Evolutionary conservation across 2,888 invertebrate species (phyloP).

Genomic region (Myopa tessellatipennis): DNA sequence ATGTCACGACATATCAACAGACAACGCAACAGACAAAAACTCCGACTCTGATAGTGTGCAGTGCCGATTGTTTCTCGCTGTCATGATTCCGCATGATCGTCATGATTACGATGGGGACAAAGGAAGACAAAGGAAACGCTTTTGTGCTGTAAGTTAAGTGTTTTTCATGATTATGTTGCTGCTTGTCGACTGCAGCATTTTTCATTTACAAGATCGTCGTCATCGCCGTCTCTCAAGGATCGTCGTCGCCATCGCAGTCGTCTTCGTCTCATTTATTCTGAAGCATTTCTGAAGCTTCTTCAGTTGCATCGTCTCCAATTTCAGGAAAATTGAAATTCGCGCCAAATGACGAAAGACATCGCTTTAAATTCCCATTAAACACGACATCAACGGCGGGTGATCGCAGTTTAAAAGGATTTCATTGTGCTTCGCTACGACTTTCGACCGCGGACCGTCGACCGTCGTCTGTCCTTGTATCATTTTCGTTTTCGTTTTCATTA

Average conservation of each 20-base stretch:
- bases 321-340: constrained; percentile 41
- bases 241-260: background rate
- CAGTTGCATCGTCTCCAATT: constrained; percentile 31
- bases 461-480: constrained; percentile 44
- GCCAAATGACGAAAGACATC: constrained; percentile 39
- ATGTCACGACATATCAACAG: constrained; percentile 59
- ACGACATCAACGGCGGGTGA: constrained; percentile 28
- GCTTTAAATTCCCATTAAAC: constrained; percentile 36
- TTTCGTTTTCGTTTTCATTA: constrained; percentile 33
- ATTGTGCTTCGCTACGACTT: constrained; percentile 46
- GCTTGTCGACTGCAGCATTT: constrained; percentile 34
- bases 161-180: constrained; percentile 43
- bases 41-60: constrained; percentile 50
- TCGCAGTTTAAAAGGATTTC: constrained; percentile 51
- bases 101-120: constrained; percentile 4
- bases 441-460: constrained; percentile 42
- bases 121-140: constrained; percentile 27
- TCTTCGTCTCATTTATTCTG: constrained; percentile 6
- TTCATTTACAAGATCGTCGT: constrained; percentile 28
- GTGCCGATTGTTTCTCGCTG: background rate
- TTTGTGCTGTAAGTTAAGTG: constrained; percentile 21
- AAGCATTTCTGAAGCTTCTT: constrained; percentile 22
- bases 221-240: constrained; percentile 8
- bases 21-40: constrained; percentile 49
- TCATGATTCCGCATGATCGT: constrained; percentile 19